phyloP scores from a whole-genome alignment of 2,113 vertebrate species.

The Anoura caudifer region DNA sequence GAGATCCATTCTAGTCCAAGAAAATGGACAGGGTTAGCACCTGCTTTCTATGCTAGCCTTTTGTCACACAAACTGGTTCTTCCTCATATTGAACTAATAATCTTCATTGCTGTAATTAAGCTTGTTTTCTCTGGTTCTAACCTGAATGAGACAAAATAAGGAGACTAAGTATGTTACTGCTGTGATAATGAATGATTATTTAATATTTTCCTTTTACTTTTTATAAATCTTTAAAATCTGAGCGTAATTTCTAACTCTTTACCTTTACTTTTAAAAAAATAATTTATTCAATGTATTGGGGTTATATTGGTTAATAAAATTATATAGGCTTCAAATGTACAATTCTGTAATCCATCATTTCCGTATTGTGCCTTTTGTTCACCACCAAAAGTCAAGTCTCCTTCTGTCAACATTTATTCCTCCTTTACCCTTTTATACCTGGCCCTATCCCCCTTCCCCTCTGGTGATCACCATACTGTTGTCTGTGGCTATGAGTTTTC shows the following conservation, averaged over 20 bases:
- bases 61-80: background rate
- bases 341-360: too few species aligned
- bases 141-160: background rate
- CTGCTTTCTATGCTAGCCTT: background rate
- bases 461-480: too few species aligned
- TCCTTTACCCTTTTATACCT: too few species aligned
- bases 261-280: background rate
- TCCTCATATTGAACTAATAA: background rate
- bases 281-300: too few species aligned
- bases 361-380: too few species aligned
- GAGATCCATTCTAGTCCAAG: fast-evolving
- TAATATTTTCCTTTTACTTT: background rate
- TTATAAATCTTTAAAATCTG: background rate
- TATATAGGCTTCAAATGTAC: too few species aligned
- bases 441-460: too few species aligned
- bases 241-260: background rate
- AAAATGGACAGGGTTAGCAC: background rate
- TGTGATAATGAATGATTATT: background rate
- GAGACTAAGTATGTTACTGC: background rate
- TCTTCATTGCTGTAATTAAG: background rate
- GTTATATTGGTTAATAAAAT: too few species aligned
- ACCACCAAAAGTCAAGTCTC: too few species aligned
- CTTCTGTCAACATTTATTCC: too few species aligned
- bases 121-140: background rate
- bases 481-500: too few species aligned